phyloP scores from a whole-genome alignment of 2,113 vertebrate genomes.

The Phylloscopus trochiloides region DNA sequence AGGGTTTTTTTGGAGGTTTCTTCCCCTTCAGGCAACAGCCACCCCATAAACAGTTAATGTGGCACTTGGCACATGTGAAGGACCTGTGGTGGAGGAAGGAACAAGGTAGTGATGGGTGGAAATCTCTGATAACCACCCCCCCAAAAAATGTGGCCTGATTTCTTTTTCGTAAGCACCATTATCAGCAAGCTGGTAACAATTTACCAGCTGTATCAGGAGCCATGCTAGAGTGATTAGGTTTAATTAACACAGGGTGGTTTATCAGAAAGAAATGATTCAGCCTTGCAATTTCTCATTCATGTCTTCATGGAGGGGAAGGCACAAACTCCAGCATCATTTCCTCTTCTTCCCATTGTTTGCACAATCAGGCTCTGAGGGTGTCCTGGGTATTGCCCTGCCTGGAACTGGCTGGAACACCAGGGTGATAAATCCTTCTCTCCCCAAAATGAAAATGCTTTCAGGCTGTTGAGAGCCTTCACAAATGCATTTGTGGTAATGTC shows the following conservation, averaged over 20 bases:
- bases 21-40: background rate
- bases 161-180: background rate
- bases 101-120: constrained; percentile 22
- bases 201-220: background rate
- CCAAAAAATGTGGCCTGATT: background rate
- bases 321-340: constrained; percentile 2
- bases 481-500: background rate
- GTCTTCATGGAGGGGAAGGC: background rate
- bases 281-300: background rate
- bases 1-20: background rate
- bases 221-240: background rate
- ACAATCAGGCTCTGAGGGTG: background rate
- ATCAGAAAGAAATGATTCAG: constrained; percentile 47
- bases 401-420: background rate
- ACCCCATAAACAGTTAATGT: background rate
- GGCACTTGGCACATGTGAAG: background rate
- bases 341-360: constrained; percentile 10
- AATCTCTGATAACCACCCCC: background rate
- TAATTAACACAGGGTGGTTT: constrained; percentile 14
- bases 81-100: constrained; percentile 23
- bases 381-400: background rate
- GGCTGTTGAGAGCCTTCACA: background rate
- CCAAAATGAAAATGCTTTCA: background rate
- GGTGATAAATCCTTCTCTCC: background rate
- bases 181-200: background rate